Evolutionary conservation across 2,797 vertebrate genomes (phyloP), one percentile per base, ranked within the genome.

Genomic region (Synanceia verrucosa): DNA sequence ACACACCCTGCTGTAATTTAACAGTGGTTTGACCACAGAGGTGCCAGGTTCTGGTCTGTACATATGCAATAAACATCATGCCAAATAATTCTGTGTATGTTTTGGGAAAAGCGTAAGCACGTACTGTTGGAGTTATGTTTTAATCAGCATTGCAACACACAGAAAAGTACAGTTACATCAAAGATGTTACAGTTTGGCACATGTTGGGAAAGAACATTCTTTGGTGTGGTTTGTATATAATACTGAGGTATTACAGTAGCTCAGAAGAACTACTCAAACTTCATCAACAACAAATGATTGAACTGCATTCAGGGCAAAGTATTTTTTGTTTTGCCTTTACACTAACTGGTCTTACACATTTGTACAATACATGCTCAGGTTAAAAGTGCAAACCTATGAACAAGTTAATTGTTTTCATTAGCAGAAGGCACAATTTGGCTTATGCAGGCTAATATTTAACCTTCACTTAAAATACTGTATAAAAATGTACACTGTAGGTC

Each of bases 41-140:
- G 46, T 11, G 43, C 51, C 16, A 61, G 19, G 21, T 59, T 72
- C 62, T 83, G 68, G 76, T 84, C 62, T 91, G 86, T 86, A 89
- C 69, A 84, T 88, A 90, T 82, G 82, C 82, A 93, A 92, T 92
- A 91, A 92, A 91, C 65, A 52, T 29, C 71, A 87, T 67, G 70
- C 28, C 68, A 77, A 88, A 76, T 70, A 41, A 62, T 53, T 29
- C 2, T 55, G 58, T 60, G 36, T 5, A 5, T 84, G 26, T 37
- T 79, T 72, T 76, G 41, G 5, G 34, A 62, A 53, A 70, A 61
- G 6, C 44, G 33, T 28, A n/a, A 37, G 58, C 18, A 62, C 19
- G 26, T 69, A 4, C 24, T 57, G 24, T 34, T 71, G 24, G 50
- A 56, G 19, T 59, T 43, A 4, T 33, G 34, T 57, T 87, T 88